Conservation (phyloP, 2,888 invertebrate genomes). For the Tetrapedia diversipes region DNA sequence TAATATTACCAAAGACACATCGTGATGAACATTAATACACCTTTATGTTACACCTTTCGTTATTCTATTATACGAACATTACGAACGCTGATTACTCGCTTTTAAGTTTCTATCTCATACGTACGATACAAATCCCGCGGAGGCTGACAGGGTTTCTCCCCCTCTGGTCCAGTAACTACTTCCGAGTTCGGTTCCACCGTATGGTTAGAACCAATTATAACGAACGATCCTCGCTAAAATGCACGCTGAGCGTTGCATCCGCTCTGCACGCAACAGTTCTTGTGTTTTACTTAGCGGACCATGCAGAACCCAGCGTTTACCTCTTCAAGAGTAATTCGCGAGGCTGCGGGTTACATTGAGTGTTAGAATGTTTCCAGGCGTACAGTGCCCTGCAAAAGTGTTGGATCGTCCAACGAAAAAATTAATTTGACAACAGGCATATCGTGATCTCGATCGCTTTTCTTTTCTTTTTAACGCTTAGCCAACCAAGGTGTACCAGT, state of each 20-base stretch:
- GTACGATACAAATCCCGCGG: neutral
- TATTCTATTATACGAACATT: too few species aligned
- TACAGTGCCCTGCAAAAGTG: neutral
- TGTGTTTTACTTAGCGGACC: constrained; percentile 34
- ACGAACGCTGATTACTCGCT: neutral
- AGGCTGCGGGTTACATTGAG: constrained; percentile 23
- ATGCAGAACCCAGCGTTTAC: constrained; percentile 40
- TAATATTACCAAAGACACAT: too few species aligned
- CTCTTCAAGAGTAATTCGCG: constrained; percentile 35
- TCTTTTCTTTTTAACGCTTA: too few species aligned
- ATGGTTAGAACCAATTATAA: constrained; percentile 65
- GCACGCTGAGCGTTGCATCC: constrained; percentile 46
- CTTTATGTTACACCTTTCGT: too few species aligned
- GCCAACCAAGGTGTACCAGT: too few species aligned
- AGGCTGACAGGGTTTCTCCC: constrained; percentile 10
- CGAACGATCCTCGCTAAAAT: constrained; percentile 55
- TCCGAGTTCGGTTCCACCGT: constrained; percentile 50
- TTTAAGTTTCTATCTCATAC: constrained; percentile 20
- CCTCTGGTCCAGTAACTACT: constrained; percentile 33
- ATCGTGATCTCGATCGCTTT: too few species aligned
- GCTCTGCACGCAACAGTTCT: constrained; percentile 60
- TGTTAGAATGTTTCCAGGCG: constrained; percentile 12
- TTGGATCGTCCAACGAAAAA: neutral
- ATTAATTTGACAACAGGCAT: too few species aligned
- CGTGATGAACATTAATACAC: too few species aligned